Conservation (phyloP, 1,140 invertebrate genomes). For the Camponotus vicinus region DNA sequence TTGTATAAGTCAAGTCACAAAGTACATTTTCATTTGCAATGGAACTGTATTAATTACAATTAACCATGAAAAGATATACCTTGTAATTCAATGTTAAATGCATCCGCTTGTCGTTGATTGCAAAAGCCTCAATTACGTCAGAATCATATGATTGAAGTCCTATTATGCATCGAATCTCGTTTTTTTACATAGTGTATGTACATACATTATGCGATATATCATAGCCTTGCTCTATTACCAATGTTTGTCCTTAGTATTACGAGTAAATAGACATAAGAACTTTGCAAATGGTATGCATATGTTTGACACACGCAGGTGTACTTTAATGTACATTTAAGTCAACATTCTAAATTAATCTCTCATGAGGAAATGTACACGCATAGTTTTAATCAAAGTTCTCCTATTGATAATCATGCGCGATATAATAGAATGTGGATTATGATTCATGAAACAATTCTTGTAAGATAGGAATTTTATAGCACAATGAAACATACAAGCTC, state of each 20-base stretch:
- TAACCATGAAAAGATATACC: background rate
- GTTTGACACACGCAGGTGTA: too few species aligned
- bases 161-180: background rate
- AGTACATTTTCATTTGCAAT: background rate
- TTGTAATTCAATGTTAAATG: conserved; percentile 2
- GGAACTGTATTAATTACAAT: conserved; percentile 1
- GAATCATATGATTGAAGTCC: background rate
- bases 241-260: background rate
- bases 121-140: conserved; percentile 3
- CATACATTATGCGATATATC: background rate
- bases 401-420: too few species aligned
- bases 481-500: too few species aligned
- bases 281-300: background rate
- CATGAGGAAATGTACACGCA: too few species aligned
- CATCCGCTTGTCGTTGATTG: background rate
- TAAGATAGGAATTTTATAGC: too few species aligned
- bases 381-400: too few species aligned
- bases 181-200: background rate
- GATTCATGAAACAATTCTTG: too few species aligned
- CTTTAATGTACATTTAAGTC: too few species aligned
- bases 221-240: background rate
- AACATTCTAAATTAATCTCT: too few species aligned
- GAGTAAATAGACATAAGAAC: conserved; percentile 1
- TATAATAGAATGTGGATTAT: too few species aligned
- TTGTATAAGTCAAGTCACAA: background rate